Conservation (phyloP, 2,113 vertebrate species). For the Amphiprion percula region DNA sequence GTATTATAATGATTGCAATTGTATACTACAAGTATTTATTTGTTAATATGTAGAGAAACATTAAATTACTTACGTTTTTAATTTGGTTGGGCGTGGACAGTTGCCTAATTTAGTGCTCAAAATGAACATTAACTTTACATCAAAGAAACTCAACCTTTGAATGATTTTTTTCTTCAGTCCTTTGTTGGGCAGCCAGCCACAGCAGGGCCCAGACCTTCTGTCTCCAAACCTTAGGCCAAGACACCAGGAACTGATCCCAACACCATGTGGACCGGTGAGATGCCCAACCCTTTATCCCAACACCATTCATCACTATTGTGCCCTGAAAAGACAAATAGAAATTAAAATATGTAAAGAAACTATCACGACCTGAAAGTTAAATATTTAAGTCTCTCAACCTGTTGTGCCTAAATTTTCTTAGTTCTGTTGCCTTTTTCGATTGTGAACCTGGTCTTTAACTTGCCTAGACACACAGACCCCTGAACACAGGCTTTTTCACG, state of each 20-base stretch:
- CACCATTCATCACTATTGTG: no score
- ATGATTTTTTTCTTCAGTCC: constrained; percentile 53
- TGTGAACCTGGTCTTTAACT: not conserved
- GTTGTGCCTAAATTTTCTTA: not conserved
- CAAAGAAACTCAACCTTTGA: no score
- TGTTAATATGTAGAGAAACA: no score
- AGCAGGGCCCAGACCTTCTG: constrained; percentile 40
- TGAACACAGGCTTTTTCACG: not conserved
- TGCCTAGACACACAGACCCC: not conserved
- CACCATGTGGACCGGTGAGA: constrained; percentile 89
- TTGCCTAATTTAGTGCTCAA: no score
- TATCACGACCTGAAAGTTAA: no score
- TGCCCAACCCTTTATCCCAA: accelerated
- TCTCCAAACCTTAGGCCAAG: constrained; percentile 87
- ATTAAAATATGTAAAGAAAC: not conserved
- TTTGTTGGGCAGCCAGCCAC: constrained; percentile 59
- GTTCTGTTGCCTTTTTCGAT: not conserved
- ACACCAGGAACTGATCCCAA: constrained; percentile 87
- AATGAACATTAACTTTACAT: no score
- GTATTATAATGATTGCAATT: no score
- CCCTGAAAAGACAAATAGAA: no score
- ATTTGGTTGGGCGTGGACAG: no score
- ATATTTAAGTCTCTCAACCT: no score
- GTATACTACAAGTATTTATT: no score
- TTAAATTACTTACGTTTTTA: no score